Conservation (phyloP, 2,888 invertebrate genomes). For the Timema podura region DNA sequence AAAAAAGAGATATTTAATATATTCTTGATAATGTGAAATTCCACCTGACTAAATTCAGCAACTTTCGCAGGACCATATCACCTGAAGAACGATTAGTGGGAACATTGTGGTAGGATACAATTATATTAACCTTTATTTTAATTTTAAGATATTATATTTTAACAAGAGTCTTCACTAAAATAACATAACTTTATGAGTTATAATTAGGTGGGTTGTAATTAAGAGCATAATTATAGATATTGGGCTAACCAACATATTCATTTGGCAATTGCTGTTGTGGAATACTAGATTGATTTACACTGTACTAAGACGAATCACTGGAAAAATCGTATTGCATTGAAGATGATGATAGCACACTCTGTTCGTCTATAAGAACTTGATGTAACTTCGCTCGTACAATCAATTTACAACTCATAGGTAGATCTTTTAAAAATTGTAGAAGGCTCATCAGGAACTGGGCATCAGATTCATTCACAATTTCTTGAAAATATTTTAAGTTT, state of each 20-base stretch:
- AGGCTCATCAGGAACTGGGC: constrained; percentile 1
- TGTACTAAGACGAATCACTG: constrained; percentile 3
- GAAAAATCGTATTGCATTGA: background rate
- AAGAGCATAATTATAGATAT: background rate
- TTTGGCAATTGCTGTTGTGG: background rate
- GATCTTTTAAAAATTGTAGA: background rate
- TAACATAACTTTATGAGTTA: no score
- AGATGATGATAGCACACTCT: background rate
- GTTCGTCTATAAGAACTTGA: constrained; percentile 4
- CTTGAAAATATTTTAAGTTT: constrained; percentile 6
- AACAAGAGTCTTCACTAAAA: no score
- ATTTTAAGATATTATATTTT: background rate
- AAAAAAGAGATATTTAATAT: no score
- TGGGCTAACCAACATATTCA: background rate
- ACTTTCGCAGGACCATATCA: constrained; percentile 12
- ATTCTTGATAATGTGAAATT: no score
- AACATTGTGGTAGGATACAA: constrained; percentile 1
- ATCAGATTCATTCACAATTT: constrained; percentile 9
- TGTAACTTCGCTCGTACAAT: background rate
- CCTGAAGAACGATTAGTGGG: constrained; percentile 15
- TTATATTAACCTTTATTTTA: background rate
- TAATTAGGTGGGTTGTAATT: background rate
- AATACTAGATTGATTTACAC: background rate
- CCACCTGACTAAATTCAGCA: background rate
- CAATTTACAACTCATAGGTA: background rate